Percentiles rank a stretch among this genome's conserved stretches.
Evolutionary conservation across 2,888 invertebrate genomes (phyloP).

Genomic region (Perithous albicinctus): DNA sequence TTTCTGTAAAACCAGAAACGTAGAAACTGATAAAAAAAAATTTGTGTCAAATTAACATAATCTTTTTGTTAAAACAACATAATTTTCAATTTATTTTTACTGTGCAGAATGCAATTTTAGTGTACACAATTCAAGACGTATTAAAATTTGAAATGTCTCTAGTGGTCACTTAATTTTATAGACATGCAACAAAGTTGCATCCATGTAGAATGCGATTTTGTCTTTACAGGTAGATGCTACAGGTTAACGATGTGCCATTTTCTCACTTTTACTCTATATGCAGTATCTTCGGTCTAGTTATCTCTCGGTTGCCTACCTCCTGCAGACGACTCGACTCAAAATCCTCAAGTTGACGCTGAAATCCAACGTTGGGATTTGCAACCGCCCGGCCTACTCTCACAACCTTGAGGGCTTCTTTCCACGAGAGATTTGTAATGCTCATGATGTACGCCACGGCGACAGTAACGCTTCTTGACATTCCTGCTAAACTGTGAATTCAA

Average conservation of each 20-base stretch:
- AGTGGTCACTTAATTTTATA: too few species aligned
- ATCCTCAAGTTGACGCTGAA: constrained; percentile 96
- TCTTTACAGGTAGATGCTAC: neutral
- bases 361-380: constrained; percentile 98
- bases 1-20: too few species aligned
- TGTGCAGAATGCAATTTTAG: too few species aligned
- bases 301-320: constrained; percentile 87
- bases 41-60: too few species aligned
- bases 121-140: too few species aligned
- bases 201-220: neutral
- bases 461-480: constrained; percentile 98
- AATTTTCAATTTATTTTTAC: too few species aligned
- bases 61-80: too few species aligned
- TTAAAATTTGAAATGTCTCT: too few species aligned
- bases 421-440: constrained; percentile 95
- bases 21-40: too few species aligned
- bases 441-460: constrained; percentile 98
- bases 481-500: constrained; percentile 90
- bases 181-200: neutral
- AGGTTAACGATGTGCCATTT: neutral
- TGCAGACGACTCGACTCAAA: constrained; percentile 92
- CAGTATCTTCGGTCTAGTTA: constrained; percentile 20
- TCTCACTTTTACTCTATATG: constrained; percentile 3
- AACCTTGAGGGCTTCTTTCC: constrained; percentile 97
- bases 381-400: constrained; percentile 96